Evolutionary conservation across 2,888 invertebrate genomes (phyloP), one percentile per base, ranked within the genome.

Genomic region (Seira musarum): DNA sequence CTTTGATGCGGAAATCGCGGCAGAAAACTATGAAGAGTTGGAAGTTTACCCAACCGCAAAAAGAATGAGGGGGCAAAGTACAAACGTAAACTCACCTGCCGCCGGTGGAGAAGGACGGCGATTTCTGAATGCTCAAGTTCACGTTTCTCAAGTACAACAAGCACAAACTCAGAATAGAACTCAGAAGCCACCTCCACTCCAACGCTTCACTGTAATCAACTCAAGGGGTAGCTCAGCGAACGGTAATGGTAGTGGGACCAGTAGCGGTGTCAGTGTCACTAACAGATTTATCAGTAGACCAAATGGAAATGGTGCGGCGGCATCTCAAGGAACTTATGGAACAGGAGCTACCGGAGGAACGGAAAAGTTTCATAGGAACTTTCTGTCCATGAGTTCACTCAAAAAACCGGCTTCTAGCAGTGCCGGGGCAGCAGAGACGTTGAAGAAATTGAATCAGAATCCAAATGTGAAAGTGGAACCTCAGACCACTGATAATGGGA

Each of bases 311-410:
- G n/a, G n/a, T n/a, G n/a, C n/a, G n/a, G n/a, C n/a, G n/a, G n/a
- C n/a, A n/a, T n/a, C n/a, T n/a, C n/a, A n/a, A n/a, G n/a, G n/a
- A n/a, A n/a, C n/a, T n/a, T n/a, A 25, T 63, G n/a, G 63, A 40
- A 17, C 24, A 22, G 2, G 8, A n/a, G 8, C 22, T 22, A 5
- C 17, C 60, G 17, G 60, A 3, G 69, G 25, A 25, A 35, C 71
- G n/a, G 65, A 65, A 65, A 65, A 66, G 22, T 78, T 71, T 46
- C 70, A 78, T 1, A 64, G 71, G 5, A 78, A 78, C 35, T 78
- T 78, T 25, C 35, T 78, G n/a, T 60, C 71, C 19, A 65, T 76
- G 53, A 65, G 74, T n/a, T 40, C 67, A 3, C 30, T 73, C 21
- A 73, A 57, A 19, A 53, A 24, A 40, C 15, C 8, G 17, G 17